Evolutionary conservation across 2,113 vertebrate species (phyloP).

Genomic region (Lampris megalopsis): DNA sequence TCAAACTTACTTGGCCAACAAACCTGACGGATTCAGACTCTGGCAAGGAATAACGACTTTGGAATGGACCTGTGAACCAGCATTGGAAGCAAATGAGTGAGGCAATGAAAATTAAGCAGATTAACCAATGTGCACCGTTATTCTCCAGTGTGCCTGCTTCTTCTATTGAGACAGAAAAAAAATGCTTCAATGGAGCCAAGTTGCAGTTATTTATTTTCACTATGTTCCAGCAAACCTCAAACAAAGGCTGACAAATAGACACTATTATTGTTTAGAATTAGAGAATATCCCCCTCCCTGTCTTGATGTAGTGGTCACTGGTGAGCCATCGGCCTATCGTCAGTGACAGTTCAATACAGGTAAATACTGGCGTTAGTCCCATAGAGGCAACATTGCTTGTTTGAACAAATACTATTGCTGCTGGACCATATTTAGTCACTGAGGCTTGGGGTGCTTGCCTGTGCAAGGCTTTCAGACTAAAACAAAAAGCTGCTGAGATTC

Average conservation of each 20-base stretch:
- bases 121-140: too few relatives aligned
- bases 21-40: background rate
- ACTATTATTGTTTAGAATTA: background rate
- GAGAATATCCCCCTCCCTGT: background rate
- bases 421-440: constrained; percentile 98
- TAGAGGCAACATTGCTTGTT: constrained; percentile 71
- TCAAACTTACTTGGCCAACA: too few relatives aligned
- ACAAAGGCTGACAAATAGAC: too few relatives aligned
- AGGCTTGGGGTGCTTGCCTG: constrained; percentile 77
- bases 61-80: background rate
- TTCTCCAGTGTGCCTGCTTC: too few relatives aligned
- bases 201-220: background rate
- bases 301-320: background rate
- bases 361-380: constrained; percentile 60
- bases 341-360: constrained; percentile 45
- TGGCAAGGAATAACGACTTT: background rate
- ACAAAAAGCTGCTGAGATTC: constrained; percentile 85
- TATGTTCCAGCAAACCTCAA: too few relatives aligned
- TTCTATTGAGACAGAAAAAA: background rate
- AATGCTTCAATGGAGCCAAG: background rate
- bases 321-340: background rate
- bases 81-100: background rate
- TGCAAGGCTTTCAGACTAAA: constrained; percentile 80
- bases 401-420: constrained; percentile 71
- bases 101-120: background rate